Percentiles rank a stretch among this genome's conserved stretches.
Conservation (phyloP, 2,113 vertebrate genomes). For the Puntigrus tetrazona region DNA sequence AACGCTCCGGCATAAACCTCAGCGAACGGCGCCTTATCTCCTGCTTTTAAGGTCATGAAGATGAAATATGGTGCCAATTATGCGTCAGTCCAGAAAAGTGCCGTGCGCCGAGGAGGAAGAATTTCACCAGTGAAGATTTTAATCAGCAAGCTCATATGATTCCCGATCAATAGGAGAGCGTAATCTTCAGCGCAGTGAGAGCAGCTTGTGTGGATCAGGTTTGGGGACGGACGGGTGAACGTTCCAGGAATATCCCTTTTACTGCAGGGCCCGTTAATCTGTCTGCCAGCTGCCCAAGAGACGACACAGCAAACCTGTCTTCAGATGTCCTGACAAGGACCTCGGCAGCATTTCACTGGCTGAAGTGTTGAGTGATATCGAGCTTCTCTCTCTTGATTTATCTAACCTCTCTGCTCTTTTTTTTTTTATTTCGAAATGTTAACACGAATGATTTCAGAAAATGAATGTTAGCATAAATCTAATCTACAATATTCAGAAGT, state of each 20-base stretch:
- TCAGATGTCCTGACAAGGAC: background rate
- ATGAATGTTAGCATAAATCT: background rate
- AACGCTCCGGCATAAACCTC: slow-evolving; percentile 22
- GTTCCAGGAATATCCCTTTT: slow-evolving; percentile 40
- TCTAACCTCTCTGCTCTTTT: background rate
- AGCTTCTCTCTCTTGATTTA: background rate
- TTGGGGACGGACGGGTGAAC: slow-evolving; percentile 14
- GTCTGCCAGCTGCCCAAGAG: slow-evolving; percentile 51
- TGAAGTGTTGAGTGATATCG: background rate
- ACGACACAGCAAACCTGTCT: slow-evolving; percentile 30
- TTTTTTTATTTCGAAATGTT: background rate
- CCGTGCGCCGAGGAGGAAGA: background rate
- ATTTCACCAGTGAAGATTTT: slow-evolving; percentile 6
- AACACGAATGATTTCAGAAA: background rate
- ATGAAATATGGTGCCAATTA: slow-evolving; percentile 40
- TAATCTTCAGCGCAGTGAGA: slow-evolving; percentile 35
- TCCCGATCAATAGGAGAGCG: slow-evolving; percentile 41
- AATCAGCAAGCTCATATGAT: slow-evolving; percentile 16
- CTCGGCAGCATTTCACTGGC: background rate
- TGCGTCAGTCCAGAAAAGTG: background rate
- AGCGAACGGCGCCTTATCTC: slow-evolving; percentile 21
- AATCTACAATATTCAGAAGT: background rate
- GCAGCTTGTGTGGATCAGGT: slow-evolving; percentile 36
- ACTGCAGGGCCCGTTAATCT: slow-evolving; percentile 48
- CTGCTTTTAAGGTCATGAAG: slow-evolving; percentile 39